Base-by-base conservation (phyloP, 1,140 invertebrate genomes). In the Anoplolepis gracilipes region DNA sequence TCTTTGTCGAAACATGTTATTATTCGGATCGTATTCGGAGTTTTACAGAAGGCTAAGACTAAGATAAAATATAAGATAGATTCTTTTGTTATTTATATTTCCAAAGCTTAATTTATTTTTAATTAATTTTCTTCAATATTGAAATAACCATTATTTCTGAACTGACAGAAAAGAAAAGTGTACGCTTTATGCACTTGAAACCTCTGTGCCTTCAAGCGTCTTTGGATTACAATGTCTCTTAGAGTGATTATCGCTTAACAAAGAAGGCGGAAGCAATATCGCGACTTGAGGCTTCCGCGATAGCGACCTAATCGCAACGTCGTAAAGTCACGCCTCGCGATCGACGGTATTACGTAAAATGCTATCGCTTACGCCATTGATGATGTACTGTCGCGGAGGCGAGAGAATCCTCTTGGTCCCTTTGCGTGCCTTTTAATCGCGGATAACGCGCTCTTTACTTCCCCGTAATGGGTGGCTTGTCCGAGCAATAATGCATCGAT, bases 221-320 rank as follows among this genome's bases (percentile, higher is more conserved):
- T 73, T 65, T 49, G 30, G 11, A 55, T 11, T 61, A 55, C 55
- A 82, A 82, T 33, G 59, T 1, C 28, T 59, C 33, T 25, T 65
- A 46, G 73, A 42, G 61, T 13, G 59, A 28, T 61, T 82, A 72
- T 61, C 67, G 78, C 25, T 61, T 59, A 25, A 59, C 53, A n/a
- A 73, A 30, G 36, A 72, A 61, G 78, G 36, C 78, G 78, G 78
- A 82, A 73, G 78, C 49, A 25, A 59, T 59, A 59, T 30, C 10
- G 53, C 28, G 2, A 57, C 22, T 59, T n/a, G 1, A 42, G 28
- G 7, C 19, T 22, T 39, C 19, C 25, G 53, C 69, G 67, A 70
- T 53, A 70, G 25, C 13, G 16, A 16, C 8, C n/a, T 46, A 61
- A 82, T 82, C 78, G 78, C 67, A 19, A n/a, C 16, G 25, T 73